Conservation (phyloP, 2,113 vertebrate species). For the Cynocephalus volans region DNA sequence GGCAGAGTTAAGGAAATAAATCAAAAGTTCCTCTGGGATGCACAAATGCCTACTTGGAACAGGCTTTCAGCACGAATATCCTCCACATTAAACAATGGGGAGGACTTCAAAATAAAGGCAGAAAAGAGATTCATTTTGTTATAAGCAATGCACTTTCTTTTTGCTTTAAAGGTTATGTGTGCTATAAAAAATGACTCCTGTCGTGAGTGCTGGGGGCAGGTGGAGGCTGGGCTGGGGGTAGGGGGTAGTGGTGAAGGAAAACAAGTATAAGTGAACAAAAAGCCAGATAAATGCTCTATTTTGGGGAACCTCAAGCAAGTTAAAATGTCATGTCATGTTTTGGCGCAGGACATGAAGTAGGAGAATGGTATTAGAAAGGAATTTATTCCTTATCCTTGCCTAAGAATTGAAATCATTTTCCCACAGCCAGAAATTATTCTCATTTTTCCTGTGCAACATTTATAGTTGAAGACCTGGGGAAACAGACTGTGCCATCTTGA, state of each 20-base stretch:
- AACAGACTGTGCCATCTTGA: fast-evolving
- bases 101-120: conserved; percentile 85
- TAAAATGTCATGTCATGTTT: background rate
- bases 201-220: conserved; percentile 57
- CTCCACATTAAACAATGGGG: conserved; percentile 86
- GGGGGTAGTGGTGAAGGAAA: background rate
- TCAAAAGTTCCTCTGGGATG: conserved; percentile 89
- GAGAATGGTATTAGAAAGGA: background rate
- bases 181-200: conserved; percentile 83
- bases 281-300: background rate
- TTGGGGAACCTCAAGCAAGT: background rate
- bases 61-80: conserved; percentile 84
- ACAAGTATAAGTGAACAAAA: conserved; percentile 25
- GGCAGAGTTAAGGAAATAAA: conserved; percentile 90
- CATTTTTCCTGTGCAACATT: background rate
- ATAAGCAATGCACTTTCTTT: conserved; percentile 85
- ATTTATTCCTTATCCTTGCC: background rate
- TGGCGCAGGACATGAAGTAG: background rate
- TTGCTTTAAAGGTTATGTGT: conserved; percentile 83
- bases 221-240: background rate
- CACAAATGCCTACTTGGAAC: conserved; percentile 85
- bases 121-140: conserved; percentile 82
- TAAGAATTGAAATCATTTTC: background rate
- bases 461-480: background rate
- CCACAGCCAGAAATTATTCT: background rate